Evolutionary conservation across 2,888 invertebrate species (phyloP), one percentile per base, ranked within the genome.

Genomic region (Plebejus argus): DNA sequence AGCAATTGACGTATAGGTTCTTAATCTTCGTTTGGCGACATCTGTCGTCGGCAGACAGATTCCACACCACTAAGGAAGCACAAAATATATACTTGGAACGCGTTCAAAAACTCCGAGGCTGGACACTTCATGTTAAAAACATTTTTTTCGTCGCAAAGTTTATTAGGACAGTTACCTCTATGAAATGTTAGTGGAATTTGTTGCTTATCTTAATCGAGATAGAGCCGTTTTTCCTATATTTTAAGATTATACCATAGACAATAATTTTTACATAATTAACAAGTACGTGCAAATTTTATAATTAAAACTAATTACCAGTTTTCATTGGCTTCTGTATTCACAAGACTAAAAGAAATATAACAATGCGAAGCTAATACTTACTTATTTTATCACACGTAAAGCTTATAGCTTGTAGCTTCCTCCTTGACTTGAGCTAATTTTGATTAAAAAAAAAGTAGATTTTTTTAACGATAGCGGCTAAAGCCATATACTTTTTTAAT

Each of bases 51-150:
- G 81, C 79, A 84, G 87, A 85, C 86, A 86, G 84, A 84, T 86
- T 88, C 88, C 88, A 87, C 84, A 83, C 83, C 89, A 87, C 87
- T 84, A 86, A 89, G 90, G 91, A 91, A 91, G 89, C 87, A 84
- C 84, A 84, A 85, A n/a, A n/a, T n/a, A 86, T 88, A 89, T 88
- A 88, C 86, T 91, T 91, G 91, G 91, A 92, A 79, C 86, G 80
- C 80, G 88, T 90, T 92, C 91, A 77, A 77, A 76, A 77, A 72
- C 71, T 77, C 72, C 77, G 77, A 77, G 77, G 72, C 71, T 77
- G 39, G 72, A 71, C 39, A 77, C 56, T 39, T 70, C 33, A 70
- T 18, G 35, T 70, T 70, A 3, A 70, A 71, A 71, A 39, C 20
- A n/a, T 20, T 72, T 18, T 53, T 49, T 74, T 20, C 49, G 45